Conservation (phyloP, 2,888 invertebrate species). For the Ormyrus thymus region DNA sequence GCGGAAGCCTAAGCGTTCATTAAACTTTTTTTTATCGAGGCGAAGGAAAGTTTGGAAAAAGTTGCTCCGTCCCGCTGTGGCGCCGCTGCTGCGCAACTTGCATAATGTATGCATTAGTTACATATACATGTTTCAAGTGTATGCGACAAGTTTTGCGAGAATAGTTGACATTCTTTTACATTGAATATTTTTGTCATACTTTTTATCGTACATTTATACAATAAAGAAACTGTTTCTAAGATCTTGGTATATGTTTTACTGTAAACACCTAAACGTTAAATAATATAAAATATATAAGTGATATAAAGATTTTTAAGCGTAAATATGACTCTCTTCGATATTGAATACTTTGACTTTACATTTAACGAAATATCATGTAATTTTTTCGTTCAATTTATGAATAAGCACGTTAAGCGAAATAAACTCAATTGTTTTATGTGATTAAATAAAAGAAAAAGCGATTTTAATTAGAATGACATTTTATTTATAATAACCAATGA, state of each 20-base stretch:
- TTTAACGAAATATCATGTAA: not conserved
- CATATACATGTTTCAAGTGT: not conserved
- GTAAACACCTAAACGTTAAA: too few relatives aligned
- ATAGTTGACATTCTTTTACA: constrained; percentile 29
- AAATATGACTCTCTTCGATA: too few relatives aligned
- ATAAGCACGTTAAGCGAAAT: too few relatives aligned
- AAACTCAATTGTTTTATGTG: too few relatives aligned
- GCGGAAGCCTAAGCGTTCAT: constrained; percentile 9
- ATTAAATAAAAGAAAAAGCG: too few relatives aligned
- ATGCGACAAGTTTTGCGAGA: not conserved
- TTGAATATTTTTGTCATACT: constrained; percentile 31
- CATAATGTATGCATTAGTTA: constrained; percentile 8
- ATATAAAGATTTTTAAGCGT: too few relatives aligned
- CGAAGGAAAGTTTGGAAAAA: not conserved
- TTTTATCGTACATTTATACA: constrained; percentile 48
- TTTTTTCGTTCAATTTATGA: too few relatives aligned
- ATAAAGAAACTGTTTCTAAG: constrained; percentile 53
- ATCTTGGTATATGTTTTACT: not conserved
- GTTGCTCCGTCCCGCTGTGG: not conserved
- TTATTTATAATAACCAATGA: not conserved
- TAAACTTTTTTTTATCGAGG: not conserved
- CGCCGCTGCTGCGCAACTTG: constrained; percentile 1
- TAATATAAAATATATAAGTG: too few relatives aligned
- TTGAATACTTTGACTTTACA: constrained; percentile 15
- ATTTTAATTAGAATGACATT: not conserved